phyloP scores from a whole-genome alignment of 1,140 invertebrate genomes.

The Charaxes varanes region DNA sequence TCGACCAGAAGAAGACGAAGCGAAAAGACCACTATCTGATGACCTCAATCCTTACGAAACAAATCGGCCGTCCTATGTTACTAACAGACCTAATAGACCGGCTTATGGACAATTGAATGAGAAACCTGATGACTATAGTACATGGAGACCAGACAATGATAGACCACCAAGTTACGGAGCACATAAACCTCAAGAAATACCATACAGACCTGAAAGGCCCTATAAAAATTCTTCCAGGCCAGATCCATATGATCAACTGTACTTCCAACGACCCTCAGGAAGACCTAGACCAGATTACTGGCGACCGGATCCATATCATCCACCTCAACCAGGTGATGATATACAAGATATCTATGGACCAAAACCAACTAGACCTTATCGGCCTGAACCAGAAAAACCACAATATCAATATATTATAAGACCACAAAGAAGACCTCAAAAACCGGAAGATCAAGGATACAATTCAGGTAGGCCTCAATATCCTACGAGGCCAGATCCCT shows the following conservation, averaged over 20 bases:
- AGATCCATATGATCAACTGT: conserved; percentile 38
- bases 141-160: conserved; percentile 42
- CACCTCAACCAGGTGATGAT: conserved; percentile 30
- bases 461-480: conserved; percentile 27
- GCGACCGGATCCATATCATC: conserved; percentile 41
- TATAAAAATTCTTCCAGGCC: conserved; percentile 31
- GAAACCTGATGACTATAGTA: conserved; percentile 49
- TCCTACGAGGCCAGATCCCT: conserved; percentile 21
- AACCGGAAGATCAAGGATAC: conserved; percentile 30
- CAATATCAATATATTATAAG: conserved; percentile 50
- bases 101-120: conserved; percentile 32
- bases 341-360: conserved; percentile 37
- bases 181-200: conserved; percentile 49
- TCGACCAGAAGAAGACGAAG: conserved; percentile 41
- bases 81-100: conserved; percentile 28
- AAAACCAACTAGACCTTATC: conserved; percentile 27
- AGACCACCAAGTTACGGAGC: conserved; percentile 47
- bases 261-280: conserved; percentile 34
- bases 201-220: conserved; percentile 39
- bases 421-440: conserved; percentile 44
- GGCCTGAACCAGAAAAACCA: conserved; percentile 34
- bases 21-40: conserved; percentile 37
- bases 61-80: conserved; percentile 22
- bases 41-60: conserved; percentile 37
- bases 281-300: conserved; percentile 26